Percentiles rank a stretch among this genome's conserved stretches.
Conservation (phyloP, 2,113 vertebrate genomes). For the Epinephelus fuscoguttatus region DNA sequence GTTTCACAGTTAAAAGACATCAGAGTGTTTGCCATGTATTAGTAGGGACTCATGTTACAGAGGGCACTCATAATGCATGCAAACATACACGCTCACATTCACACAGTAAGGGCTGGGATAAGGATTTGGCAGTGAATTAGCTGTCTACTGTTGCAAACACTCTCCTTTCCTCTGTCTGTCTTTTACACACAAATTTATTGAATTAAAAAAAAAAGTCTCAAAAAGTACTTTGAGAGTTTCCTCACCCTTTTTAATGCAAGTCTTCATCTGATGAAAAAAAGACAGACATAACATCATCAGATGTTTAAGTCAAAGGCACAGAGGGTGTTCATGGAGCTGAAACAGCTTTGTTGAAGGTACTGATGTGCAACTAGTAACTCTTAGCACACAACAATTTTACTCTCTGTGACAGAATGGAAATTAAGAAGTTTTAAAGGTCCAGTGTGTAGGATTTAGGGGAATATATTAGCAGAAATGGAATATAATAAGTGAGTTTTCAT, state of each 20-base stretch:
- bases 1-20: background rate
- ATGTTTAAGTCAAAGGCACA: background rate
- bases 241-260: slow-evolving; percentile 76
- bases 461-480: too few species aligned
- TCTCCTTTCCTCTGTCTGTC: background rate
- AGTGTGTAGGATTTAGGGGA: too few species aligned
- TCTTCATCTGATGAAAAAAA: slow-evolving; percentile 73
- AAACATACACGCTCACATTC: background rate
- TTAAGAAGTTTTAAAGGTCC: too few species aligned
- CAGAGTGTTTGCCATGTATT: background rate
- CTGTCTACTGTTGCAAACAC: background rate
- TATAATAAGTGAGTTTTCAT: too few species aligned
- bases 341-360: background rate
- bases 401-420: background rate
- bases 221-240: background rate
- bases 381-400: background rate
- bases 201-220: background rate
- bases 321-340: background rate
- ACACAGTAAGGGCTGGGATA: background rate
- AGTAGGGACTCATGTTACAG: background rate
- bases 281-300: background rate
- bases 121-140: background rate
- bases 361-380: background rate
- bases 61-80: background rate
- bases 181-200: background rate